Percentiles rank a stretch among this genome's conserved stretches.
Conservation (phyloP, 2,113 vertebrate genomes). For the Pristiophorus japonicus region DNA sequence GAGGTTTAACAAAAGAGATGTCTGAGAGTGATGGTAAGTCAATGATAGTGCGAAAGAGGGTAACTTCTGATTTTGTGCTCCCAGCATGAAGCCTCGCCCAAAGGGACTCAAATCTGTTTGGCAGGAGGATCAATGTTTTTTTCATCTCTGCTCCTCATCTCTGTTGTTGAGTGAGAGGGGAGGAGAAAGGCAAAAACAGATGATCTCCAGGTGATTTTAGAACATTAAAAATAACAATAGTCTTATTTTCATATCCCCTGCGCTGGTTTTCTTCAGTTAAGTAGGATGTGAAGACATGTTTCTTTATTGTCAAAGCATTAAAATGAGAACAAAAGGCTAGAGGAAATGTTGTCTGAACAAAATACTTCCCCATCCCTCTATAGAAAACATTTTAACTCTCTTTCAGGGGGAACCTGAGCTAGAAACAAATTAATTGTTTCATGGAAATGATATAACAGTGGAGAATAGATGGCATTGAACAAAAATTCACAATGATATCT, state of each 20-base stretch:
- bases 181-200: background rate
- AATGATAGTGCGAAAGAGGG: background rate
- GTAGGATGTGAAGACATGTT: background rate
- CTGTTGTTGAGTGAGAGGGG: too few species aligned
- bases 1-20: background rate
- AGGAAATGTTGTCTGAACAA: background rate
- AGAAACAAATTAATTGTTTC: background rate
- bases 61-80: background rate
- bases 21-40: background rate
- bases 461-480: background rate
- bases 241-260: background rate
- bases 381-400: background rate
- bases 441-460: background rate
- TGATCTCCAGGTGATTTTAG: too few species aligned
- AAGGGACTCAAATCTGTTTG: background rate
- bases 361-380: background rate
- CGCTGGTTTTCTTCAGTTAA: background rate
- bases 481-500: background rate
- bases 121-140: background rate
- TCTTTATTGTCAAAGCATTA: background rate
- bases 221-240: background rate
- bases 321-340: background rate
- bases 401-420: background rate
- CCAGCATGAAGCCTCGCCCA: background rate
- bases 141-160: background rate